Conservation (phyloP, 2,797 vertebrate genomes). For the Coilia nasus region DNA sequence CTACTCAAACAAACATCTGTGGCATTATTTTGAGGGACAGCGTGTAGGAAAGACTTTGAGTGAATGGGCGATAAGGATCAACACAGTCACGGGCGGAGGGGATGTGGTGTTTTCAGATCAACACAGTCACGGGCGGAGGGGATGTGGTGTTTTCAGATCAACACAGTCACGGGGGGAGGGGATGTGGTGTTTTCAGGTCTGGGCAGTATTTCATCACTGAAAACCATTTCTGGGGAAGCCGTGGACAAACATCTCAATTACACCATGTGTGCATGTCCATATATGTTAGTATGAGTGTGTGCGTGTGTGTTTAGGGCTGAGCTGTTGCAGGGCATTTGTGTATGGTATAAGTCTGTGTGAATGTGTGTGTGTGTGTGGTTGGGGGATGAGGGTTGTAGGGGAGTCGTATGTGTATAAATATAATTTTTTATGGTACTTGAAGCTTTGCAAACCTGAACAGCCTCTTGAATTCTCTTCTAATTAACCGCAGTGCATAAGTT, state of each 20-base stretch:
- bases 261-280: background rate
- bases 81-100: background rate
- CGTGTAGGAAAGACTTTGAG: background rate
- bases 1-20: background rate
- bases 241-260: slow-evolving; percentile 3
- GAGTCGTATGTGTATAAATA: too few relatives aligned
- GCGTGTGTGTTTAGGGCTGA: background rate
- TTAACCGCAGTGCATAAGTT: background rate
- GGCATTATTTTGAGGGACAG: background rate
- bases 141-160: background rate
- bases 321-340: background rate
- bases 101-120: too few relatives aligned
- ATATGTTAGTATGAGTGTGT: background rate
- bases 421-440: background rate
- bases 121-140: background rate
- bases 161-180: background rate
- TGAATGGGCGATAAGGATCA: background rate
- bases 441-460: background rate
- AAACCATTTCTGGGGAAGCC: background rate
- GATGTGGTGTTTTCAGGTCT: background rate
- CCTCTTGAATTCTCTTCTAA: background rate
- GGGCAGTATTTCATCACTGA: background rate
- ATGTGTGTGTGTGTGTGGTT: too few relatives aligned
- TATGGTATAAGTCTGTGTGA: too few relatives aligned
- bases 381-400: too few relatives aligned